Conservation (phyloP, 2,888 invertebrate species). For the Sipha maydis region DNA sequence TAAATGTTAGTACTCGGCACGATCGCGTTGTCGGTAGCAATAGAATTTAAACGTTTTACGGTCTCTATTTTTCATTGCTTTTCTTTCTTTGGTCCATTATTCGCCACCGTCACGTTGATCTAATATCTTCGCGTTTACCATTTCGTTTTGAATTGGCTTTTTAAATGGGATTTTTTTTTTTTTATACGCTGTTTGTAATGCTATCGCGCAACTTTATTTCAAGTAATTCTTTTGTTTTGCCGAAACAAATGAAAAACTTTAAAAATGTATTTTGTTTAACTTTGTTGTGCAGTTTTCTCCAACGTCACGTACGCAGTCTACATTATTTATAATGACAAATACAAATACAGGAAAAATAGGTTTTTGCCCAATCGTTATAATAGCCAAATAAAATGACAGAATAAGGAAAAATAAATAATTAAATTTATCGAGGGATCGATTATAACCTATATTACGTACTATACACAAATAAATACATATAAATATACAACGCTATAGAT, state of each 20-base stretch:
- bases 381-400: too few relatives aligned
- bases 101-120: neutral
- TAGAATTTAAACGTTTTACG: neutral
- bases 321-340: neutral
- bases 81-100: neutral
- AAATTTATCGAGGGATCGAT: too few relatives aligned
- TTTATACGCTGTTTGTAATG: neutral
- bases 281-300: neutral
- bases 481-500: too few relatives aligned
- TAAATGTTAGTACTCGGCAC: neutral
- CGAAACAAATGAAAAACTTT: neutral
- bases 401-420: too few relatives aligned
- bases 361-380: too few relatives aligned
- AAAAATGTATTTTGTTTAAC: neutral
- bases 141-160: constrained; percentile 9
- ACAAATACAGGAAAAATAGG: too few relatives aligned
- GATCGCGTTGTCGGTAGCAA: neutral
- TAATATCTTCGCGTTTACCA: neutral
- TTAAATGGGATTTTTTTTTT: neutral
- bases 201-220: neutral
- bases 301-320: neutral
- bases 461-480: too few relatives aligned
- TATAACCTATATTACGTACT: too few relatives aligned
- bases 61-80: neutral
- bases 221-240: neutral